These are phyloP conservation scores for Aplodontia rufa DNA, from an alignment of 2,113 vertebrate species.

Conservation along the genomic window DNA sequence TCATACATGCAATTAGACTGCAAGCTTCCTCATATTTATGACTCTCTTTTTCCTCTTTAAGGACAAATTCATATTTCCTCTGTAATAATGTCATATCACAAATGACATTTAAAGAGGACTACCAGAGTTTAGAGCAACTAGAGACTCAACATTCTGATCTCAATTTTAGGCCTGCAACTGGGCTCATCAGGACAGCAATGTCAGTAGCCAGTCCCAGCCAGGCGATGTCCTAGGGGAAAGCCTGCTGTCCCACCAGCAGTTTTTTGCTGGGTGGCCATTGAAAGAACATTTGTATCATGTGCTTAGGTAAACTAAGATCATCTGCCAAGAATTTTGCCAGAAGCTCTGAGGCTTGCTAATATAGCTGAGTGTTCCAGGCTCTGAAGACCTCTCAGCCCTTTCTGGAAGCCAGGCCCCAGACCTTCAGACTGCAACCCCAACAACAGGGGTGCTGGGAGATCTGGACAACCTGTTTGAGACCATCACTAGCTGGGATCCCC, in stretches of 20 bases:
- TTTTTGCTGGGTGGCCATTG: neutral
- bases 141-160: neutral
- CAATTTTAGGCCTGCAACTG: no score
- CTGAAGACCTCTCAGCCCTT: fast-evolving
- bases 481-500: neutral
- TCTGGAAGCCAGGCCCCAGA: neutral
- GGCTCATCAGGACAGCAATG: neutral
- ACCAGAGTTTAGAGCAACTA: neutral
- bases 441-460: fast-evolving
- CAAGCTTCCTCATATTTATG: neutral
- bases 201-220: neutral
- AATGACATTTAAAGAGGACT: neutral
- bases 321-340: neutral
- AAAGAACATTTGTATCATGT: neutral
- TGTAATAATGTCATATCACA: neutral
- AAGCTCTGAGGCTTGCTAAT: neutral
- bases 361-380: neutral
- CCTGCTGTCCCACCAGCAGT: neutral
- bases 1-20: neutral
- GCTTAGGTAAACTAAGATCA: neutral
- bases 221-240: neutral
- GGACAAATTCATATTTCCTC: neutral
- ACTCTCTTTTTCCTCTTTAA: neutral
- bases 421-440: neutral
- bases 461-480: neutral